Evolutionary conservation across 2,113 vertebrate species (phyloP).

Genomic region (Pogona vitticeps): DNA sequence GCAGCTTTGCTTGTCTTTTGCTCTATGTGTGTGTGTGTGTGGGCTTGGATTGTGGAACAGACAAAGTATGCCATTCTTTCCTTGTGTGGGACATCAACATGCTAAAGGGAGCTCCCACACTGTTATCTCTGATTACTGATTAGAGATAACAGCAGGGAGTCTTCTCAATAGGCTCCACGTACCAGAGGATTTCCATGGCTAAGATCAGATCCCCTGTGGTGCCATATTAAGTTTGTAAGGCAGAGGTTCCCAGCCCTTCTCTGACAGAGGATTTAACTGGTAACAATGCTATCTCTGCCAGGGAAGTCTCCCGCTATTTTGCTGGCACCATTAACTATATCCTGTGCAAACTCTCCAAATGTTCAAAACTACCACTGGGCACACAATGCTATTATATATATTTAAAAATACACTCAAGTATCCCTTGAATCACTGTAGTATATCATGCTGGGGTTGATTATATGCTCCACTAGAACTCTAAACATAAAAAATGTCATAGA

Average conservation of each 20-base stretch:
- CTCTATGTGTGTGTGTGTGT: too few relatives aligned
- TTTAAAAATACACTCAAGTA: background rate
- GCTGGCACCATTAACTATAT: background rate
- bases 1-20: too few relatives aligned
- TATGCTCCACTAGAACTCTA: background rate
- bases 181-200: too few relatives aligned
- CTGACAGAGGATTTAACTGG: background rate
- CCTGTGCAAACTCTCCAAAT: conserved; percentile 1
- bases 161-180: background rate
- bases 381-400: conserved; percentile 5
- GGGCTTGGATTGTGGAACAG: too few relatives aligned
- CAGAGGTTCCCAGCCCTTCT: background rate
- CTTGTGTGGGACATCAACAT: too few relatives aligned
- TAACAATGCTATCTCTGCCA: background rate
- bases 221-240: too few relatives aligned
- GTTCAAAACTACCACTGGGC: background rate
- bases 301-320: background rate
- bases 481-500: background rate
- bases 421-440: background rate
- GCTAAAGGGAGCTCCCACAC: too few relatives aligned
- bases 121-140: too few relatives aligned
- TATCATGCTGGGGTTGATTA: background rate
- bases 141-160: too few relatives aligned
- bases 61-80: too few relatives aligned
- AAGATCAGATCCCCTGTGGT: too few relatives aligned